These are phyloP conservation scores for Gonatopus flavifemur DNA, from an alignment of 1,140 invertebrate genomes.

Conservation along the genomic window DNA sequence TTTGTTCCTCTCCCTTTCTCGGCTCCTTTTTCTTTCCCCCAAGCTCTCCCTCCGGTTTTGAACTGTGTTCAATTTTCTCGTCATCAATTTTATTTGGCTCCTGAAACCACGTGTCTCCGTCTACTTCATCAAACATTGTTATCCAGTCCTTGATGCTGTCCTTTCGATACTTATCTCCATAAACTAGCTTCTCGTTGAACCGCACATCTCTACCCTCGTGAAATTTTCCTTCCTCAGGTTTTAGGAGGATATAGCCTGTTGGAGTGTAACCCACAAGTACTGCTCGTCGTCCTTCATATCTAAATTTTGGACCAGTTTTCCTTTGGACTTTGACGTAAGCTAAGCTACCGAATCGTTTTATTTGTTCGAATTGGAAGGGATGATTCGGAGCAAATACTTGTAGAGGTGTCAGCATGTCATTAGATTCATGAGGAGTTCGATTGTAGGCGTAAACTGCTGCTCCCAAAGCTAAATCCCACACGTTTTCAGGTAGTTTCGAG, in stretches of 20 bases:
- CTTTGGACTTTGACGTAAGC: conserved; percentile 6
- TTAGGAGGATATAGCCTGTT: conserved; percentile 10
- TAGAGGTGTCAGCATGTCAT: conserved; percentile 21
- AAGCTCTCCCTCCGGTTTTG: not conserved
- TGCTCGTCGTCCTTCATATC: not conserved
- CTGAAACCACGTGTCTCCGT: not conserved
- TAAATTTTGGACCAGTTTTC: conserved; percentile 2
- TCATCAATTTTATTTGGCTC: not conserved
- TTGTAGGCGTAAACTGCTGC: conserved; percentile 31
- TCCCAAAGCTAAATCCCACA: conserved; percentile 34
- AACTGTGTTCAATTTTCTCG: not conserved
- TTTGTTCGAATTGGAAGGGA: not conserved
- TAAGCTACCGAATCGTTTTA: conserved; percentile 2
- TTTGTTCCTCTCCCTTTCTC: not conserved
- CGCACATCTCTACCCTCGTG: conserved; percentile 16
- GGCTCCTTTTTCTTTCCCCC: not conserved
- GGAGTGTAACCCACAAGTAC: conserved; percentile 11
- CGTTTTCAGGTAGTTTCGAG: conserved; percentile 15
- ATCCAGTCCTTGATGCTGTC: not conserved
- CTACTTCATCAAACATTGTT: not conserved
- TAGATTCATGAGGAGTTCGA: conserved; percentile 7
- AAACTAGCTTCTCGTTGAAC: conserved; percentile 20
- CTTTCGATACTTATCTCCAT: conserved; percentile 11
- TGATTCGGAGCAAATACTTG: conserved; percentile 16
- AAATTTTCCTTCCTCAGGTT: conserved; percentile 10